These are phyloP conservation scores for Colossoma macropomum DNA, from an alignment of 2,113 vertebrate genomes.

Conservation along the genomic window DNA sequence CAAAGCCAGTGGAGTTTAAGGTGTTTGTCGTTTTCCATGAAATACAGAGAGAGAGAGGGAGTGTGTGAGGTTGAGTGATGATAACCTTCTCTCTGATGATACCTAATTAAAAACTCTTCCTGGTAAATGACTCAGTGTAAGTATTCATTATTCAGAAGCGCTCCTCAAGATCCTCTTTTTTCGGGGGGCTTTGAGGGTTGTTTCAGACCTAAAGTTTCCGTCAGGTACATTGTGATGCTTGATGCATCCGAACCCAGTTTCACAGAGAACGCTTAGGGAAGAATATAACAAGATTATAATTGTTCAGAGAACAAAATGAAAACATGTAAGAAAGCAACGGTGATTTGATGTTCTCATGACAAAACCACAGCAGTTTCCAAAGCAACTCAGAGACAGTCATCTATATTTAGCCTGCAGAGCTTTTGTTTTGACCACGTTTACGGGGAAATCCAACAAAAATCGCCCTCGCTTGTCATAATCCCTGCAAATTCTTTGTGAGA, in stretches of 20 bases:
- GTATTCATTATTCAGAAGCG: conserved; percentile 26
- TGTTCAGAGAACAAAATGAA: neutral
- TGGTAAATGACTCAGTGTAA: conserved; percentile 9
- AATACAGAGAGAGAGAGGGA: neutral
- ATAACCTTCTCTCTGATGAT: conserved; percentile 9
- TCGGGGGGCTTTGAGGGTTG: neutral
- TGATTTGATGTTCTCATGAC: neutral
- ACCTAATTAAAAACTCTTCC: conserved; percentile 40
- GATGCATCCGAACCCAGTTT: neutral
- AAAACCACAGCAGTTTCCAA: neutral
- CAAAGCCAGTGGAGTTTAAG: neutral
- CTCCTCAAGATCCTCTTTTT: conserved; percentile 17
- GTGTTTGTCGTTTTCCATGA: conserved; percentile 10
- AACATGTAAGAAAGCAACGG: neutral
- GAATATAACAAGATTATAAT: neutral
- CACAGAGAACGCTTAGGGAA: neutral
- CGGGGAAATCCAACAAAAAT: neutral
- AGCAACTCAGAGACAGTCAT: conserved; percentile 1
- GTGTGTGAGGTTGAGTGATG: neutral
- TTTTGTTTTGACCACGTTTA: neutral
- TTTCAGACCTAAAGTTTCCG: neutral
- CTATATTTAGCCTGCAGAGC: neutral
- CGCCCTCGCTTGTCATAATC: neutral
- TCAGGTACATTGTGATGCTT: neutral
- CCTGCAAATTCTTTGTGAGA: neutral